These are phyloP conservation scores for Heliothis subflexa DNA, from an alignment of 1,140 invertebrate species.

Conservation along the genomic window DNA sequence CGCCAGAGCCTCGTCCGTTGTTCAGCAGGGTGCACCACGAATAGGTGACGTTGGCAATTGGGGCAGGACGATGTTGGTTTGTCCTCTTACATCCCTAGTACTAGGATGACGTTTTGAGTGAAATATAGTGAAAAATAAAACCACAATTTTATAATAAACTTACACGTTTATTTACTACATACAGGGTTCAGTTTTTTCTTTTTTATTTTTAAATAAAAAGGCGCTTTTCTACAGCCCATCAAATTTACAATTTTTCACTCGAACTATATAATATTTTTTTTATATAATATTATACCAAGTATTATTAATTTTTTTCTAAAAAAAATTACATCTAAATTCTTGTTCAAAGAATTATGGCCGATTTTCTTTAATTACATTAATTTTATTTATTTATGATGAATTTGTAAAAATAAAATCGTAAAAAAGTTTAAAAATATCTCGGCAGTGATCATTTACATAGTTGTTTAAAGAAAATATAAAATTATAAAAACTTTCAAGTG, in stretches of 20 bases:
- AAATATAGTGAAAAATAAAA: constrained; percentile 12
- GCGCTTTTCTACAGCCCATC: constrained; percentile 70
- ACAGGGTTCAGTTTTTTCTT: constrained; percentile 69
- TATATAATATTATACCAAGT: constrained; percentile 34
- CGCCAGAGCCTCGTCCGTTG: too few species aligned
- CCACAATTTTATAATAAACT: constrained; percentile 71
- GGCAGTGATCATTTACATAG: constrained; percentile 21
- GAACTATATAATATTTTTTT: constrained; percentile 47
- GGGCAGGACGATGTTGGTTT: too few species aligned
- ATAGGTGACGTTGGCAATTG: too few species aligned
- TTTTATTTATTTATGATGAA: constrained; percentile 43
- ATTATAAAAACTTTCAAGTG: neutral
- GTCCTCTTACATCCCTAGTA: too few species aligned
- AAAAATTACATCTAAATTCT: constrained; percentile 61
- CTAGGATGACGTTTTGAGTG: too few species aligned
- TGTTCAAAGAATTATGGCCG: constrained; percentile 61
- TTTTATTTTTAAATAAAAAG: constrained; percentile 64
- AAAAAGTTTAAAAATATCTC: constrained; percentile 30
- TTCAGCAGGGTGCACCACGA: too few species aligned
- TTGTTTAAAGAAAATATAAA: constrained; percentile 1
- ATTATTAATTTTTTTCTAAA: constrained; percentile 51
- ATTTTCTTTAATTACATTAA: constrained; percentile 49
- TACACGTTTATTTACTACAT: constrained; percentile 80
- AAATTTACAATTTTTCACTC: constrained; percentile 66
- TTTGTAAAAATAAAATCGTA: constrained; percentile 47